Evolutionary conservation across 2,113 vertebrate genomes (phyloP), one percentile per base, ranked within the genome.

Genomic region (Fulica atra): DNA sequence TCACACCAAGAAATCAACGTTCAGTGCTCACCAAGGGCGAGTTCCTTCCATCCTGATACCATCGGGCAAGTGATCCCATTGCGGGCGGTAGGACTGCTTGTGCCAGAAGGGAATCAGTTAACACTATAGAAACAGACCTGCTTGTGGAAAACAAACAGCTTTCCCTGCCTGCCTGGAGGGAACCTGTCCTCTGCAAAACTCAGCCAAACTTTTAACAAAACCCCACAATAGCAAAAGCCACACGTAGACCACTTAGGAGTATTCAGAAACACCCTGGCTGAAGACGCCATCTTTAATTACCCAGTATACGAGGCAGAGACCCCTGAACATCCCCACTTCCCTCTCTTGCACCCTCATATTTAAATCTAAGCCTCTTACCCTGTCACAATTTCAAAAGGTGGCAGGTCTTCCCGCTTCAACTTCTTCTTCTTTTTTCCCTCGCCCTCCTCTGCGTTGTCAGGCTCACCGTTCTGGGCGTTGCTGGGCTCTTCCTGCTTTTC

Each of bases 321-420:
- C 59, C 56, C 9, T 76, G 60, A 57, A 28, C 38, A 11, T 40
- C 38, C 86, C 50, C 64, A 4, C 1, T 12, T 46, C 15, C 2
- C 31, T 19, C 61, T 36, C 40, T 31, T n/a, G 16, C 33, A 23
- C 38, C 80, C 63, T 6, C 33, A 0, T 2, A 4, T 51, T 36
- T 31, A 6, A 16, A 50, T 7, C 15, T 26, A 33, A 17, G 31
- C n/a, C n/a, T 97, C 98, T 97, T 97, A 99, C 99, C 99, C 99
- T 28, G 97, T 97, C 78, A 99, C 98, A 61, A 99, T 99, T 96
- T 99, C 99, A 87, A 99, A 99, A 0, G 99, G 99, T 6, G 99
- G 99, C 84, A 99, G 97, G 51, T 99, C 98, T 68, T 98, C 98
- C 82, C 98, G 93, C 84, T 98, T 97, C 3, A 96, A 61, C 78